phyloP scores from a whole-genome alignment of 2,113 vertebrate genomes.

The Mormoops blainvillei region DNA sequence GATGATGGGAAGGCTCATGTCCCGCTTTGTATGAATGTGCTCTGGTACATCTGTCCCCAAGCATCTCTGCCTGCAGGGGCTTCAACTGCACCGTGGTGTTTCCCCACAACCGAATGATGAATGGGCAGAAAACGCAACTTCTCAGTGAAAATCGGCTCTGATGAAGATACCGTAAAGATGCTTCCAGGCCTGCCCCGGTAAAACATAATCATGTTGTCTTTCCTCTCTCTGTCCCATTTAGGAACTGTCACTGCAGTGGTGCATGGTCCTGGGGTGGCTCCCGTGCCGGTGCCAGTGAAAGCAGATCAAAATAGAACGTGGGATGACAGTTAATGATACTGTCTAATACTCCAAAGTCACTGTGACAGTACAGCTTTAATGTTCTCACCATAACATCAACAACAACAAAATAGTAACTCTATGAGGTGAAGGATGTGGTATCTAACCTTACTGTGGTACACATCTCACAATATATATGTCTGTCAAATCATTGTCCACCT shows the following conservation, averaged over 20 bases:
- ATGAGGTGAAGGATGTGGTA: not conserved
- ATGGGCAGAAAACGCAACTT: not conserved
- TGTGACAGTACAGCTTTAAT: not conserved
- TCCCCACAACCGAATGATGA: not conserved
- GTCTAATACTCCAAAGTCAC: not conserved
- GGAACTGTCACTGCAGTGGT: not conserved
- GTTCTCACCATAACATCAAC: not conserved
- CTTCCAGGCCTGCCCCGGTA: not conserved
- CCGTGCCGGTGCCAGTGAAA: not conserved
- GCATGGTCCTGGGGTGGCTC: not conserved
- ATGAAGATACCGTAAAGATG: not conserved
- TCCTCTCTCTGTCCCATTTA: not conserved
- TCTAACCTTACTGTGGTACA: not conserved
- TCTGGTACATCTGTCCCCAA: too few relatives aligned
- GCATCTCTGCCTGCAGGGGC: not conserved
- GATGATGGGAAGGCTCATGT: fast-evolving
- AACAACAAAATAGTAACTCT: not conserved
- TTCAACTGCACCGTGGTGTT: not conserved
- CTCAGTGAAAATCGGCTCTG: not conserved
- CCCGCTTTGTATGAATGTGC: not conserved
- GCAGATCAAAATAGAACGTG: not conserved
- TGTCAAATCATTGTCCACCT: not conserved
- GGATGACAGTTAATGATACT: not conserved
- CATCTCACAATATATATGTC: not conserved
- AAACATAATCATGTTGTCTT: not conserved